Conservation (phyloP, 2,113 vertebrate genomes). For the Falcunculus frontatus region DNA sequence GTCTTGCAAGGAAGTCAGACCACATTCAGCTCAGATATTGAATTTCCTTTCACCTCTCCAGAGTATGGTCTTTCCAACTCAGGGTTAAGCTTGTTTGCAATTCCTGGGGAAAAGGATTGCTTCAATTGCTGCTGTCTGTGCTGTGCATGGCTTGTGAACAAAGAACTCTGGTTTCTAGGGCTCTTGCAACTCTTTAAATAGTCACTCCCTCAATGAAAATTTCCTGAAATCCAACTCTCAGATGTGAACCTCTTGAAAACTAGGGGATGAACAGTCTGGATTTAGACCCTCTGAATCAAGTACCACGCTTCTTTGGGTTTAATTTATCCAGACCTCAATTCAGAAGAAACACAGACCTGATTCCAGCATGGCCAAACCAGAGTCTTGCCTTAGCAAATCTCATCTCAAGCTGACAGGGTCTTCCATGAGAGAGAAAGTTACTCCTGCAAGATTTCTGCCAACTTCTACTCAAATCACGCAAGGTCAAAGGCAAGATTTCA, state of each 20-base stretch:
- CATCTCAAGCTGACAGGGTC: not conserved
- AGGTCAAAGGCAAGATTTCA: not conserved
- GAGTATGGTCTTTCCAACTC: slow-evolving; percentile 16
- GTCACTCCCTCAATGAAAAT: not conserved
- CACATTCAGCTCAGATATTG: slow-evolving; percentile 22
- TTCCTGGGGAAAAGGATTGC: not conserved
- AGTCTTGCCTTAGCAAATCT: not conserved
- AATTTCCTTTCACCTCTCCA: slow-evolving; percentile 51
- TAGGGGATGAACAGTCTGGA: not conserved
- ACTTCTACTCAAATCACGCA: not conserved
- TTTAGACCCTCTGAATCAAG: not conserved
- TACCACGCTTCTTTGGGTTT: not conserved
- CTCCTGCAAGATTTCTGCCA: not conserved
- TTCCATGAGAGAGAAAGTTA: not conserved
- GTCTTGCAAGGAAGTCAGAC: slow-evolving; percentile 3
- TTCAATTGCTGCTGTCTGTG: slow-evolving; percentile 14
- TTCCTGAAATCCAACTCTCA: slow-evolving; percentile 5
- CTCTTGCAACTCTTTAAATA: slow-evolving; percentile 2
- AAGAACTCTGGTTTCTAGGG: slow-evolving; percentile 20
- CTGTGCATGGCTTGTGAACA: slow-evolving; percentile 11
- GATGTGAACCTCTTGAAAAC: not conserved
- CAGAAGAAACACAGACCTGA: not conserved
- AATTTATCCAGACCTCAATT: not conserved
- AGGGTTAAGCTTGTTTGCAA: slow-evolving; percentile 46
- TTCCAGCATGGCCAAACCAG: not conserved